Base-by-base conservation (phyloP, 1,140 invertebrate genomes). In the Drosophila pectinifera region DNA sequence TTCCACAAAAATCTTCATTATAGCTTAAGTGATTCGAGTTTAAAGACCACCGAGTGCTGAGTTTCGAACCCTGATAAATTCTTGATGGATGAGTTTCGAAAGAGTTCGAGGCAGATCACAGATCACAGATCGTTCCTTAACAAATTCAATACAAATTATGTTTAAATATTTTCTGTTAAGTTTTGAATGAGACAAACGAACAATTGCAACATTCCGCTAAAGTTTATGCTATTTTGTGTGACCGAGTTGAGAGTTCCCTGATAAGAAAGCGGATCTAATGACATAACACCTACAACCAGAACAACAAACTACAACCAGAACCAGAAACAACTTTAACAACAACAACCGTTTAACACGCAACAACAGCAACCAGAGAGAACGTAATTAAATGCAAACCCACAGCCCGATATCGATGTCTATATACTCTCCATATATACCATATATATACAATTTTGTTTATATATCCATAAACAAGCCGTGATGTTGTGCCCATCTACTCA, bases 1-100 rank as follows among this genome's bases (percentile, higher is more conserved):
- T 88, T 70, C 70, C 69, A 86, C 70, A 69, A 76, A 77, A 70
- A 83, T 83, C 55, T 86, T 79, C 76, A 84, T 89, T 89, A 89
- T 89, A 89, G 84, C 84, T 49, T 89, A 89, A 89, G 84, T 90
- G 84, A 89, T 89, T 89, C 84, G 77, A 89, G 85, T 89, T 89
- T 89, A 80, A 89, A 90, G 57, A 89, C 84, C 69, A 89, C 84
- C 73, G 84, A 89, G 74, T 89, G 84, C 85, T 89, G 84, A 88
- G 59, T 73, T 72, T 89, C 65, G 65, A 86, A 85, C 62, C 57
- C 73, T 82, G 55, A 67, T 46, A 65, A 62, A 61, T 65, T 69
- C 73, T 69, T 76, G 79, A 83, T 56, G 79, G 72, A 61, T 79
- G 80, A 63, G 65, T 83, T 75, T 77, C 45, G 63, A 78, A 38